Evolutionary conservation across 2,797 vertebrate species (phyloP), one percentile per base, ranked within the genome.

Genomic region (Margarornis squamiger): DNA sequence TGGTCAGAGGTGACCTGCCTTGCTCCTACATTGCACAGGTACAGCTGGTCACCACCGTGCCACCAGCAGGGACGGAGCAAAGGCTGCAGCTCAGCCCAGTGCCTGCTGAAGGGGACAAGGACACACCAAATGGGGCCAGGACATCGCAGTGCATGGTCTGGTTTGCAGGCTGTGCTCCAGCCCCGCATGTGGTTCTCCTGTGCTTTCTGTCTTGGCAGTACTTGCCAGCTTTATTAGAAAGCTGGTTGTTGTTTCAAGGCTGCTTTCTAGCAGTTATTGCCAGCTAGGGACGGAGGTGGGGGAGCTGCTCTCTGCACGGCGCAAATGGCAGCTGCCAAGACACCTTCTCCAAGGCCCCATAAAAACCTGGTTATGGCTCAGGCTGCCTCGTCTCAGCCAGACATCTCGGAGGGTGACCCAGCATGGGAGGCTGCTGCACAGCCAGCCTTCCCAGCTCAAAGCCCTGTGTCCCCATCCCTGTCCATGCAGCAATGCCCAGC

Each of bases 211-310:
- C 86, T 86, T 68, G 62, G 88, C 83, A 45, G 68, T 32, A 74
- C 80, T 90, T 78, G 77, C 82, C 94, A 92, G 90, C 73, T 94
- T 85, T 88, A 81, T 91, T 93, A 86, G 90, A 91, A 90, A 95
- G 88, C 77, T 46, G 57, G 61, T 86, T 90, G 96, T 90, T 95
- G 88, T 88, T 95, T 90, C 91, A 92, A 92, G 88, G 49, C 87
- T 80, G 91, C 93, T 93, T 95, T 83, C 59, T 46, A 54, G 75
- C 1, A 0, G 82, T 93, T 96, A 95, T 90, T 77, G 83, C 79
- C 80, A 81, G 20, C 62, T 1, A 29, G 93, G 90, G 95, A 95
- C 5, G 0, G 90, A 81, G 80, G 62, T 80, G 73, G 82, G 93
- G 92, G 92, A 88, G 83, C 93, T 72, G 52, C 18, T 24, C 59